phyloP scores from a whole-genome alignment of 2,113 vertebrate genomes.

The Dicrurus megarhynchus region DNA sequence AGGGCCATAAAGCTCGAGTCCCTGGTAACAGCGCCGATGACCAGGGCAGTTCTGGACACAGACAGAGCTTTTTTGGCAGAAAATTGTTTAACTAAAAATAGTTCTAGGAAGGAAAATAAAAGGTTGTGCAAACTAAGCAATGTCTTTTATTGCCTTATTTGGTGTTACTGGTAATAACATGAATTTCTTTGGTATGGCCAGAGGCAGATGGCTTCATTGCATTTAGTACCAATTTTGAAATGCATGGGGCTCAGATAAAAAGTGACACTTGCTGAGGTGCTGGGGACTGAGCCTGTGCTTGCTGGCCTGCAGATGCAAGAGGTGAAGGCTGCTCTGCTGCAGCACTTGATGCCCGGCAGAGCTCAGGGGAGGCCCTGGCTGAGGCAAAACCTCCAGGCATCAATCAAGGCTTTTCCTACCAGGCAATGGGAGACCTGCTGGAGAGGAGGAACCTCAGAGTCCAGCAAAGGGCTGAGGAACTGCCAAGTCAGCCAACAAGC shows the following conservation, averaged over 20 bases:
- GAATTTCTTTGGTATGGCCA: neutral
- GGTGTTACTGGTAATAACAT: constrained; percentile 19
- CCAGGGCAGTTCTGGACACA: constrained; percentile 59
- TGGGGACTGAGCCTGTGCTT: neutral
- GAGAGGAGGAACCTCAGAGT: neutral
- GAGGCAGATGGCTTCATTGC: neutral
- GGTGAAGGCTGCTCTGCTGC: neutral
- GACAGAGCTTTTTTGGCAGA: constrained; percentile 54
- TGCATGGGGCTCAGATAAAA: neutral
- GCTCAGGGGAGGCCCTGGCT: neutral
- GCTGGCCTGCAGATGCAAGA: neutral
- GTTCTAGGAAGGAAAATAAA: constrained; percentile 50
- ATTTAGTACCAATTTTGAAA: neutral
- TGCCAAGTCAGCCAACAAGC: neutral
- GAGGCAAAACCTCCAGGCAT: neutral
- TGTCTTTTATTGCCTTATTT: constrained; percentile 55
- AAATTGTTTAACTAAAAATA: constrained; percentile 69
- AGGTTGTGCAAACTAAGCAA: constrained; percentile 50
- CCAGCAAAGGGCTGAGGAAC: neutral
- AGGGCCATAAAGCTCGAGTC: constrained; percentile 66
- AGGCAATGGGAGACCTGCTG: neutral
- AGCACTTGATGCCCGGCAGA: neutral
- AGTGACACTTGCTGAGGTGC: neutral
- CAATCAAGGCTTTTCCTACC: rapidly evolving
- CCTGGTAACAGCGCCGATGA: constrained; percentile 55